Base-by-base conservation (phyloP, 2,113 vertebrate species). In the Xyrauchen texanus region DNA sequence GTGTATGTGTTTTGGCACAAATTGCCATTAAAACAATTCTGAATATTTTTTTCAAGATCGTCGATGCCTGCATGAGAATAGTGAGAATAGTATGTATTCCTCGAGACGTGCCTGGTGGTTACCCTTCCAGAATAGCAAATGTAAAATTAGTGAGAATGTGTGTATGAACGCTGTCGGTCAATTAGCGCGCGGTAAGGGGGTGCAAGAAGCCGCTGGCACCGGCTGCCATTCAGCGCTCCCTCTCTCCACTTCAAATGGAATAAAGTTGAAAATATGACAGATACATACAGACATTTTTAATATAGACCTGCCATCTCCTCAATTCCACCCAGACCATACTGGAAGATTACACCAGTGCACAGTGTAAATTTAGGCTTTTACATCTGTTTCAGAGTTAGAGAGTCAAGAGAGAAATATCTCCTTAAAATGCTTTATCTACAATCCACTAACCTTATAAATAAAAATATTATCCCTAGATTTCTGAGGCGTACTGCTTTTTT, bases 141-240 rank as follows among this genome's bases (percentile, higher is more conserved):
- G 93, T 93, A 93, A 96, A 98, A 98, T 98, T 98, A 98, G 96
- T 91, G 94, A 88, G 94, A 93, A 92, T 96, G 97, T 97, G 97
- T 91, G 94, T 89, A 93, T 94, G 96, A 96, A 97, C 95, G 91
- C 93, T 91, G 89, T 86, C 86, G 87, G 93, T 92, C 95, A 98
- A 98, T 98, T 98, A 97, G 95, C 89, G 86, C 86, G 82, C 85
- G 79, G 76, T 68, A 83, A 61, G 61, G 66, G 70, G 87, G 68
- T 62, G 5, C 63, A 58, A 68, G 62, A 66, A 34, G 49, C 53
- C 64, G 42, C 75, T 76, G 83, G 78, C 81, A 87, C 70, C 78
- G 81, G 81, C 86, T 80, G 64, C 84, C 71, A 82, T 77, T 76
- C 57, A 85, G 76, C 79, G 70, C 21, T 34, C 78, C 80, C 76